phyloP scores from a whole-genome alignment of 2,888 invertebrate species.

The Boloria euphrosyne region DNA sequence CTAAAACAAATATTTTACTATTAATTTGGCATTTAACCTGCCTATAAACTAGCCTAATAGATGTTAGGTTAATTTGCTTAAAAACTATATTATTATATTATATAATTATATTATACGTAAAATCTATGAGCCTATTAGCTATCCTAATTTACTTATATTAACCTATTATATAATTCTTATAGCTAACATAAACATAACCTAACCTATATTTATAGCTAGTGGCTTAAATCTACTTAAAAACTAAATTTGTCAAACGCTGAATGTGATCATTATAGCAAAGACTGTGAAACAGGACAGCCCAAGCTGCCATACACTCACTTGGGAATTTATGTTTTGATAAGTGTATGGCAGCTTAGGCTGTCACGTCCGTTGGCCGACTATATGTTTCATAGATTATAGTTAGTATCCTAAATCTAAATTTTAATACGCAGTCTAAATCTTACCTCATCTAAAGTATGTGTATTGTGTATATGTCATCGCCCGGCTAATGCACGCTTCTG shows the following conservation, averaged over 20 bases:
- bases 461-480: slow-evolving; percentile 30
- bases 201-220: slow-evolving; percentile 12
- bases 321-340: too few species aligned
- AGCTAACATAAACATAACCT: slow-evolving; percentile 15
- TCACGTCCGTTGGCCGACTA: too few species aligned
- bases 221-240: background rate
- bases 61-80: slow-evolving; percentile 25
- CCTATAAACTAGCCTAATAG: slow-evolving; percentile 22
- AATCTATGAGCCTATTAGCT: background rate
- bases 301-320: too few species aligned
- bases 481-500: slow-evolving; percentile 9
- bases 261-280: too few species aligned
- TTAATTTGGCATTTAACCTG: background rate
- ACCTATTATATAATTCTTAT: slow-evolving; percentile 1
- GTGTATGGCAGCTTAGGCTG: too few species aligned
- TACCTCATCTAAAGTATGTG: slow-evolving; percentile 14
- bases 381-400: too few species aligned
- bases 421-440: slow-evolving; percentile 22
- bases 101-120: background rate
- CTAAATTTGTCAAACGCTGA: slow-evolving; percentile 27
- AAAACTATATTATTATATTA: slow-evolving; percentile 13
- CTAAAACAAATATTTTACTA: background rate
- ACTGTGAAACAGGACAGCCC: too few species aligned
- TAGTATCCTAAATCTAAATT: too few species aligned
- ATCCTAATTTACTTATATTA: background rate